A percentile compares a stretch with the other conserved stretches of the same genome.
These are phyloP conservation scores for Alviniconcha strummeri DNA, from an alignment of 2,888 invertebrate genomes.

Conservation along the genomic window DNA sequence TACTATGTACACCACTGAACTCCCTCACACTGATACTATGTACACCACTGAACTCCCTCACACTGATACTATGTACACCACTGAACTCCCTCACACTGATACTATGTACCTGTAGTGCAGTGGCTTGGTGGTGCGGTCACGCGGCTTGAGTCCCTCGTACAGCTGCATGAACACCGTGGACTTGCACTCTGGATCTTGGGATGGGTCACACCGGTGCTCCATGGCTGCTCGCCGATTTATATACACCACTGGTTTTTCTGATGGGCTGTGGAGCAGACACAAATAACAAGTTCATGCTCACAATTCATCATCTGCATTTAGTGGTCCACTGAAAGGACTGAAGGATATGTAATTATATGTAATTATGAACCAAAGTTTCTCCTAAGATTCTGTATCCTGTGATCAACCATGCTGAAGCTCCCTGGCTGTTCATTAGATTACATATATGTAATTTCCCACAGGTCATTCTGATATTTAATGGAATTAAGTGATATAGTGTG, in stretches of 20 bases:
- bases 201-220: slow-evolving; percentile 68
- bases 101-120: slow-evolving; percentile 66
- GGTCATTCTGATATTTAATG: no score
- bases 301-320: neutral
- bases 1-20: no score
- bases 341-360: neutral
- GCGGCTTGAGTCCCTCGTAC: slow-evolving; percentile 70
- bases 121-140: slow-evolving; percentile 62
- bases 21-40: no score
- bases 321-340: neutral
- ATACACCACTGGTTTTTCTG: slow-evolving; percentile 63
- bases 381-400: no score
- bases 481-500: no score
- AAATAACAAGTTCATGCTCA: neutral
- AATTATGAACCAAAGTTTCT: no score
- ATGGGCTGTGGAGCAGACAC: slow-evolving; percentile 43
- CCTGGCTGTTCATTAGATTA: no score
- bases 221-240: slow-evolving; percentile 70
- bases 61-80: no score
- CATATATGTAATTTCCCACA: no score
- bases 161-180: slow-evolving; percentile 71
- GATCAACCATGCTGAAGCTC: no score
- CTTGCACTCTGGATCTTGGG: slow-evolving; percentile 64
- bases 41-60: no score
- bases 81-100: no score